phyloP scores from a whole-genome alignment of 2,888 invertebrate genomes.

The Parnassius mnemosyne region DNA sequence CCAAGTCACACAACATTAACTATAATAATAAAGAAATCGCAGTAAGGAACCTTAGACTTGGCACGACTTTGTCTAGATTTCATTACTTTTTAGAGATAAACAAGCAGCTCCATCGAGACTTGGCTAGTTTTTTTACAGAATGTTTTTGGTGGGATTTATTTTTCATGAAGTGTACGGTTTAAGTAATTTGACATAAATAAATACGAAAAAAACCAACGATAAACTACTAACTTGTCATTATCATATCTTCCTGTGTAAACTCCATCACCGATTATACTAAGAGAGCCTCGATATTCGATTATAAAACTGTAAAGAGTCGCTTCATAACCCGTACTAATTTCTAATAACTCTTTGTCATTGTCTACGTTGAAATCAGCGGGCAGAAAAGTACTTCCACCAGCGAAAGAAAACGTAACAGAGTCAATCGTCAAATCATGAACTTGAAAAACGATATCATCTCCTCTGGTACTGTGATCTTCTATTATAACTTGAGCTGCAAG shows the following conservation, averaged over 20 bases:
- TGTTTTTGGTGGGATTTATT: no score
- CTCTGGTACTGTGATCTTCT: conserved; percentile 37
- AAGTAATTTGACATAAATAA: no score
- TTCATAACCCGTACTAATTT: conserved; percentile 40
- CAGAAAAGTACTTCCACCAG: conserved; percentile 33
- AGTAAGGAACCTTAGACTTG: no score
- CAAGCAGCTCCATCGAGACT: no score
- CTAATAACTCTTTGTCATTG: conserved; percentile 42
- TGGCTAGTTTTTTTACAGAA: no score
- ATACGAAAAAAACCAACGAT: not conserved
- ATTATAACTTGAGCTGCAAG: conserved; percentile 41
- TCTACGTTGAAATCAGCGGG: conserved; percentile 34
- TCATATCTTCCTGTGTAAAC: conserved; percentile 44
- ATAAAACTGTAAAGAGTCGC: conserved; percentile 42
- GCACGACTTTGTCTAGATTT: no score
- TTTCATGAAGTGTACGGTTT: no score
- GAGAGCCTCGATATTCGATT: conserved; percentile 47
- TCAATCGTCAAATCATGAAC: conserved; percentile 40
- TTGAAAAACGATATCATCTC: conserved; percentile 45
- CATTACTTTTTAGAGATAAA: no score
- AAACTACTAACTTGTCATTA: conserved; percentile 16
- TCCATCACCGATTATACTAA: conserved; percentile 39
- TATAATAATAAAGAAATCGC: no score
- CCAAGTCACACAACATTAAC: no score
- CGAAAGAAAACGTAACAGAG: conserved; percentile 41